These are phyloP conservation scores for Agrypnus murinus DNA, from an alignment of 2,888 invertebrate genomes.

Conservation along the genomic window DNA sequence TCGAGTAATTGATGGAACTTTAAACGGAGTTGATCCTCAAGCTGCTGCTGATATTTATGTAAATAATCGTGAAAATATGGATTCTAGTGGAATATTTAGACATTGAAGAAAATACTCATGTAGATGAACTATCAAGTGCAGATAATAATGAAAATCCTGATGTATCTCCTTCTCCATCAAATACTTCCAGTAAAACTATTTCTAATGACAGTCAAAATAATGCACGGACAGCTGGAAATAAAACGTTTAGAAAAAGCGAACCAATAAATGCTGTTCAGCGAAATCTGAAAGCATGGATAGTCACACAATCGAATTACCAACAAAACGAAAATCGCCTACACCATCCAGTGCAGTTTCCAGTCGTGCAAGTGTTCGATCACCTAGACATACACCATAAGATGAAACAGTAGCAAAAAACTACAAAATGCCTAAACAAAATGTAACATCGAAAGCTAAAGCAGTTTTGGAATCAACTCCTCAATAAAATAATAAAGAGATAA, in stretches of 20 bases:
- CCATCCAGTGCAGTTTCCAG: conserved; percentile 63
- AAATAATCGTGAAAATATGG: conserved; percentile 84
- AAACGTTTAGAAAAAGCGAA: conserved; percentile 12
- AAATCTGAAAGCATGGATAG: conserved; percentile 45
- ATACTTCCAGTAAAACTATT: conserved; percentile 74
- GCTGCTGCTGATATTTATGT: conserved; percentile 73
- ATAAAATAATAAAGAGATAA: conserved; percentile 71
- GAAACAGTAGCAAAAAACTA: conserved; percentile 79
- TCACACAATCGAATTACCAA: conserved; percentile 55
- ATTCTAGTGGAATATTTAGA: conserved; percentile 91
- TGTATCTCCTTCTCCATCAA: conserved; percentile 79
- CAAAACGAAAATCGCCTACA: conserved; percentile 65
- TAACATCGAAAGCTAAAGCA: conserved; percentile 84
- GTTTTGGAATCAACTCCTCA: conserved; percentile 78
- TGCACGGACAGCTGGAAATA: conserved; percentile 43
- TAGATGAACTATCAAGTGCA: conserved; percentile 65
- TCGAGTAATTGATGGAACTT: conserved; percentile 91
- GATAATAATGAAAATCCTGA: conserved; percentile 63
- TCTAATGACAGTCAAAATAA: conserved; percentile 73
- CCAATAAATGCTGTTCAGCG: conserved; percentile 31
- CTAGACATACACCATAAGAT: conserved; percentile 66
- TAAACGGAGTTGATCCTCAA: conserved; percentile 83
- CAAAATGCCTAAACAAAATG: conserved; percentile 86
- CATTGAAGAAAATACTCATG: conserved; percentile 82
- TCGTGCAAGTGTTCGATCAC: conserved; percentile 64